Evolutionary conservation across 2,113 vertebrate species (phyloP).

Genomic region (Maccullochella peelii): DNA sequence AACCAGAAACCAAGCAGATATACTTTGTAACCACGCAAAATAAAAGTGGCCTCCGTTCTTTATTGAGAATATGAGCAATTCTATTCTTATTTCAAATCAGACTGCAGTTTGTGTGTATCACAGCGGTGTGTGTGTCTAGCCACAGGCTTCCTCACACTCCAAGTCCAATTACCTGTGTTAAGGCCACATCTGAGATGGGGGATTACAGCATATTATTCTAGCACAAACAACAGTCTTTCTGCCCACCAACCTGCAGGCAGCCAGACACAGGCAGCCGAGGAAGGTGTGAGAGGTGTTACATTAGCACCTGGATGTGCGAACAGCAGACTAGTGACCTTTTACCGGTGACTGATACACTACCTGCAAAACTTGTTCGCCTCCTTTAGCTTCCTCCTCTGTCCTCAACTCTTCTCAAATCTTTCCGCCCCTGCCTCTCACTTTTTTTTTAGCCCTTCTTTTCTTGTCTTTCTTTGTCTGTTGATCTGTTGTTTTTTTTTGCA

Average conservation of each 20-base stretch:
- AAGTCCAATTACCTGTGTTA: constrained; percentile 84
- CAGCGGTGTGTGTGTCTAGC: constrained; percentile 57
- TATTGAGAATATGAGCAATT: constrained; percentile 33
- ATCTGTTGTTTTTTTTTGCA: background rate
- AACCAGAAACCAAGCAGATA: constrained; percentile 15
- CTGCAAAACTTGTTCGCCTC: constrained; percentile 59
- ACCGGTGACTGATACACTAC: constrained; percentile 72
- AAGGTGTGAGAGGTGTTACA: constrained; percentile 86
- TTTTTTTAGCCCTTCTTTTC: constrained; percentile 14
- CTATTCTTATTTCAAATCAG: constrained; percentile 50
- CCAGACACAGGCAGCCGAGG: constrained; percentile 56
- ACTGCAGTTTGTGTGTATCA: constrained; percentile 41
- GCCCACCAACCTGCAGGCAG: constrained; percentile 76
- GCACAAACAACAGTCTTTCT: constrained; percentile 81
- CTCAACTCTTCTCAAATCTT: constrained; percentile 41
- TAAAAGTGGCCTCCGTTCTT: constrained; percentile 7
- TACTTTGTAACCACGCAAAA: constrained; percentile 10
- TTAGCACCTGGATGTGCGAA: constrained; percentile 87
- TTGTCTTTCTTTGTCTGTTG: constrained; percentile 10
- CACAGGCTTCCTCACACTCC: constrained; percentile 68
- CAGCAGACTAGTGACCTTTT: constrained; percentile 82
- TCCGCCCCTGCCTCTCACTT: constrained; percentile 28
- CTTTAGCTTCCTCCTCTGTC: constrained; percentile 49
- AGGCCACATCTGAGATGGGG: constrained; percentile 77
- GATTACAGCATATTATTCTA: constrained; percentile 82